A percentile compares a stretch with the other conserved stretches of the same genome.
Conservation (phyloP, 2,113 vertebrate genomes). For the Callionymus lyra region DNA sequence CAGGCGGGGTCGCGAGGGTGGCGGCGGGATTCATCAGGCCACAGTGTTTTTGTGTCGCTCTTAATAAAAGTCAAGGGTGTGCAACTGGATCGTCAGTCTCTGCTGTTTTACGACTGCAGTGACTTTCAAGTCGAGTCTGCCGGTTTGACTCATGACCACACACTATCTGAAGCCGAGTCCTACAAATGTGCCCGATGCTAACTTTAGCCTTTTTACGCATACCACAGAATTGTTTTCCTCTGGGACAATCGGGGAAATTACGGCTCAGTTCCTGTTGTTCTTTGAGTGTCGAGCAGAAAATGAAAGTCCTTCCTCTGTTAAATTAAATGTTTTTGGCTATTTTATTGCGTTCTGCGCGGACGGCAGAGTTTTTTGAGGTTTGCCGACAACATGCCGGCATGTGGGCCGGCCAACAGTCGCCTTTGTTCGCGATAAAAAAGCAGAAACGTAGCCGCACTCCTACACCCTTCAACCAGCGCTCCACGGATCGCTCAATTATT, state of each 20-base stretch:
- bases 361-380: no score
- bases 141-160: conserved; percentile 37
- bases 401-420: neutral
- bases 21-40: conserved; percentile 6
- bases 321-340: conserved; percentile 1
- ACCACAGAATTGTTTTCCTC: conserved; percentile 45
- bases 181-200: conserved; percentile 41
- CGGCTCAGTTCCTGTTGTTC: conserved; percentile 22
- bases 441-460: conserved; percentile 1
- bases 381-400: neutral
- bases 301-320: conserved; percentile 16
- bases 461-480: conserved; percentile 9
- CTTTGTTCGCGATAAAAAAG: neutral
- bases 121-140: conserved; percentile 41
- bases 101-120: conserved; percentile 51
- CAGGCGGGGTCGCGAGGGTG: conserved; percentile 19
- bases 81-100: conserved; percentile 18
- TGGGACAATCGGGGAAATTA: conserved; percentile 14
- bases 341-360: conserved; percentile 8
- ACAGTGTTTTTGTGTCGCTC: conserved; percentile 29
- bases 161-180: conserved; percentile 33
- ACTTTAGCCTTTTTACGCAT: conserved; percentile 49
- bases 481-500: conserved; percentile 33
- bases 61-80: conserved; percentile 44
- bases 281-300: neutral